Conservation (phyloP, 2,113 vertebrate genomes). For the Ciconia stormi region DNA sequence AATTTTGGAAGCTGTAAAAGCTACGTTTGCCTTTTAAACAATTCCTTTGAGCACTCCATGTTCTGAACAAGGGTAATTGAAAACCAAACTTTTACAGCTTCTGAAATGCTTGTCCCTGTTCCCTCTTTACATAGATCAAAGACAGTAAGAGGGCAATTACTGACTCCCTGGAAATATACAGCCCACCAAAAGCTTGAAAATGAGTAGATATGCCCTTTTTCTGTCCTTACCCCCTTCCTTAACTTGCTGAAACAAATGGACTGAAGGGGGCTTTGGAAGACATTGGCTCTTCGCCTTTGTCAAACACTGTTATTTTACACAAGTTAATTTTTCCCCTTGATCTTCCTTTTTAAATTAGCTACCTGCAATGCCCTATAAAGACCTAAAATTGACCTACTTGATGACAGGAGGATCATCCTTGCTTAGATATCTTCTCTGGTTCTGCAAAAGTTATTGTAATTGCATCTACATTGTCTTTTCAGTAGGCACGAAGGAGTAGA, state of each 20-base stretch:
- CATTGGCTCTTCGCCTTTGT: neutral
- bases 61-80: neutral
- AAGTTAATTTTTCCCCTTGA: neutral
- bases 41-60: neutral
- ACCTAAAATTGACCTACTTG: neutral
- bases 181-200: neutral
- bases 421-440: neutral
- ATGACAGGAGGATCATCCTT: neutral
- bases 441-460: neutral
- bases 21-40: neutral
- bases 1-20: conserved; percentile 1
- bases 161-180: neutral
- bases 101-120: neutral
- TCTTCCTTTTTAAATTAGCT: neutral
- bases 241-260: neutral
- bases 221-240: neutral
- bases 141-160: conserved; percentile 3
- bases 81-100: neutral
- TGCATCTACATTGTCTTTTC: neutral
- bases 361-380: neutral
- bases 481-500: neutral
- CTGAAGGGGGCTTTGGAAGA: neutral
- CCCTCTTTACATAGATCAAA: conserved; percentile 3
- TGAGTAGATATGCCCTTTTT: neutral
- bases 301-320: neutral